Evolutionary conservation across 2,113 vertebrate genomes (phyloP), one percentile per base, ranked within the genome.

Genomic region (Micronycteris hirsuta): DNA sequence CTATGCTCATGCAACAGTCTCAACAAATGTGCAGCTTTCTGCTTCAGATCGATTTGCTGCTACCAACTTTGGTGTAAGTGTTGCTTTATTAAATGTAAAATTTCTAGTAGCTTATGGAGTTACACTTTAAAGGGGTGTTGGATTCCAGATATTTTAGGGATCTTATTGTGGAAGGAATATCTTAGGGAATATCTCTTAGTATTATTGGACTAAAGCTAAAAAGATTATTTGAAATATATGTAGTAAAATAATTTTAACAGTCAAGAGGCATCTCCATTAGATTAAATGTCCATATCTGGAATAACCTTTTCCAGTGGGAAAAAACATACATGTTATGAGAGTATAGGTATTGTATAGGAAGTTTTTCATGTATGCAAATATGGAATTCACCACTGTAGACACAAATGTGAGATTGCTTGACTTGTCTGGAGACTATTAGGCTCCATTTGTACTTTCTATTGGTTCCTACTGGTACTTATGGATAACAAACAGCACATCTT

Each of bases 41-140:
- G 99, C 99, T 52, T 99, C 99, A 1, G 99, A 99, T 96, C 98
- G 99, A 76, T 99, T 99, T 95, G 99, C 99, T 4, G 99, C 99
- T 28, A 99, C 99, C 36, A 99, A 99, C 98, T 99, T 99, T 89
- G 99, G 99, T 97, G 99, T 99, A 97, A 99, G 99, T 98, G 63
- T 7, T 17, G 22, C 33, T 93, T 49, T 63, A 41, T 43, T 13
- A 86, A 86, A 31, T 52, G 71, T 71, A 77, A 73, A 10, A 58
- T 85, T 83, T 36, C 31, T 71, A 33, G 2, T 36, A 78, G 3
- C 17, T 65, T 76, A 24, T 16, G 22, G 14, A 74, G 12, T 86
- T 61, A 49, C 5, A 80, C 76, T 95, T 89, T 85, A 74, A 41
- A 81, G 58, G 28, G 7, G 1, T 5, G 49, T 88, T 86, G 15